Evolutionary conservation across 2,113 vertebrate genomes (phyloP).

Genomic region (Phoenicopterus ruber): DNA sequence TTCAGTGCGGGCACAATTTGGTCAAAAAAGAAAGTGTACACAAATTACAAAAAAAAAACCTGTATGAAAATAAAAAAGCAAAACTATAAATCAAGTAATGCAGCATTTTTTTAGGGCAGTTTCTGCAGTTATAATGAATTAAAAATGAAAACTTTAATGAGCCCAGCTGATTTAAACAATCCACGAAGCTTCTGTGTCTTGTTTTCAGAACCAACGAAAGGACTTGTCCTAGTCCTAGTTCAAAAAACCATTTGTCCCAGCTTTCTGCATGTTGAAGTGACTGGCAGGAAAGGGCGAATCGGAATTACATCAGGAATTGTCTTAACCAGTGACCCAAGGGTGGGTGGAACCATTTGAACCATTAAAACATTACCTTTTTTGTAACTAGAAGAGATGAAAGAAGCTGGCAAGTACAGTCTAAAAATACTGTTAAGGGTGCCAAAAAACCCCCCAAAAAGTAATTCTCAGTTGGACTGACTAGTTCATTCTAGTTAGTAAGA

Average conservation of each 20-base stretch:
- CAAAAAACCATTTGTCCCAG: neutral
- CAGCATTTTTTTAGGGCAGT: slow-evolving; percentile 68
- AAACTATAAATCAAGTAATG: slow-evolving; percentile 58
- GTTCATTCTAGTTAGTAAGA: neutral
- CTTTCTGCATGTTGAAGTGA: neutral
- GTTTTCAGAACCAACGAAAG: slow-evolving; percentile 15
- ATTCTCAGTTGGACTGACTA: neutral
- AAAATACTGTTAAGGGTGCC: neutral
- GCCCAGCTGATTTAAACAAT: slow-evolving; percentile 15
- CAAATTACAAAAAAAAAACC: neutral
- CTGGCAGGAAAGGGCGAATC: neutral
- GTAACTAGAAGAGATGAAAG: neutral
- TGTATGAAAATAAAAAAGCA: slow-evolving; percentile 18
- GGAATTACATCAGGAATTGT: neutral
- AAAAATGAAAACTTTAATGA: slow-evolving; percentile 26
- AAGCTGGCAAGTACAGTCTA: neutral
- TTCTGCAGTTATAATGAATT: slow-evolving; percentile 42
- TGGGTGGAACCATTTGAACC: neutral
- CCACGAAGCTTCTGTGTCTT: neutral
- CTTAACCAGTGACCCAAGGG: neutral
- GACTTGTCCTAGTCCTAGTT: neutral
- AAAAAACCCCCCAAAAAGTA: neutral
- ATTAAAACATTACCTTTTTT: neutral
- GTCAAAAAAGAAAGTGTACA: slow-evolving; percentile 12
- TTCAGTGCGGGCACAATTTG: neutral